These are phyloP conservation scores for Spilosoma lubricipeda DNA, from an alignment of 2,888 invertebrate species.

Conservation along the genomic window DNA sequence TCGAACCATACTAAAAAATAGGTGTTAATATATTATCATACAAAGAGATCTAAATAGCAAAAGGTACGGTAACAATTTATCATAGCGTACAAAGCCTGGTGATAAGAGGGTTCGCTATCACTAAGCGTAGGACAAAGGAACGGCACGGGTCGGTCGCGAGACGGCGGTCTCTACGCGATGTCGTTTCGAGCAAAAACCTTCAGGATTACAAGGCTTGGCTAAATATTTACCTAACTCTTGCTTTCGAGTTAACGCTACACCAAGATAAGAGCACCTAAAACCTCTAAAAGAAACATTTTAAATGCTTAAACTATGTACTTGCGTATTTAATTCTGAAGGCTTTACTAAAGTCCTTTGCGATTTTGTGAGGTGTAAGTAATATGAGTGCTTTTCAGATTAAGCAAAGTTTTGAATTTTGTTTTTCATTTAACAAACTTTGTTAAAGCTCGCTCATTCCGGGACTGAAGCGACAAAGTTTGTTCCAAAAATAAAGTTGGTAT, in stretches of 20 bases:
- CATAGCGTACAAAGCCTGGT: constrained; percentile 70
- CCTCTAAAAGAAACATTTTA: constrained; percentile 54
- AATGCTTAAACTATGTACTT: constrained; percentile 36
- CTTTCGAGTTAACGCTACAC: constrained; percentile 51
- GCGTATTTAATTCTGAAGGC: constrained; percentile 27
- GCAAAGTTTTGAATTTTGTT: constrained; percentile 34
- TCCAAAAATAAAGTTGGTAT: constrained; percentile 42
- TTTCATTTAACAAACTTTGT: constrained; percentile 32
- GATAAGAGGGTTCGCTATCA: constrained; percentile 69
- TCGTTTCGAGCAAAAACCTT: constrained; percentile 67
- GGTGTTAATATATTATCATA: constrained; percentile 7
- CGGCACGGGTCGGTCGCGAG: constrained; percentile 43
- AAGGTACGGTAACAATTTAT: constrained; percentile 68
- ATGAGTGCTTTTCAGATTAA: constrained; percentile 37
- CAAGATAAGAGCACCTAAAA: constrained; percentile 52
- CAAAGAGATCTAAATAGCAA: constrained; percentile 25
- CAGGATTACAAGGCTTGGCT: constrained; percentile 74
- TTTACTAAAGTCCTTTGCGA: constrained; percentile 38
- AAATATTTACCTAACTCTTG: constrained; percentile 79
- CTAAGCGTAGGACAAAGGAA: constrained; percentile 70
- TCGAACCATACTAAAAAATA: background rate
- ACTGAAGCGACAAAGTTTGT: constrained; percentile 32
- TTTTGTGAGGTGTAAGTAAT: constrained; percentile 35
- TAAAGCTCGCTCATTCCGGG: constrained; percentile 27
- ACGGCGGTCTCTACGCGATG: constrained; percentile 44